Conservation (phyloP, 2,113 vertebrate species). For the Callospermophilus lateralis region DNA sequence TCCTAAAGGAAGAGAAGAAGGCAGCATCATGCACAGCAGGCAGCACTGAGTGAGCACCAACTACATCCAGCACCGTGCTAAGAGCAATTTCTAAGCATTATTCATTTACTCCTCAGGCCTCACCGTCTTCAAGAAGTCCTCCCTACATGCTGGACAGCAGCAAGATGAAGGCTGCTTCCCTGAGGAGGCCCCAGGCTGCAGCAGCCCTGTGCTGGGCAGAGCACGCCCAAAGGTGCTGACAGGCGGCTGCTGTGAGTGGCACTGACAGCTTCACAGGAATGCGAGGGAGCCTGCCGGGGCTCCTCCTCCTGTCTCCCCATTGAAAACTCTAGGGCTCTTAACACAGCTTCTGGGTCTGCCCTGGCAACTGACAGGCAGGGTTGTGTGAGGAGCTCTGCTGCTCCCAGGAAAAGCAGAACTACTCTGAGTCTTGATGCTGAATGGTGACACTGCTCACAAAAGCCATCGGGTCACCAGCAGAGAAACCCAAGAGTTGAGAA, state of each 20-base stretch:
- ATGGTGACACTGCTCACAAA: not conserved
- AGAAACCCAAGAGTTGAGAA: not conserved
- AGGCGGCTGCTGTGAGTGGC: rapidly evolving
- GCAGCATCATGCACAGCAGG: not conserved
- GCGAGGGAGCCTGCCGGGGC: not conserved
- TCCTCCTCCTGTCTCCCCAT: not conserved
- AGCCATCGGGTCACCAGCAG: not conserved
- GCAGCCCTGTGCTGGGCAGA: not conserved
- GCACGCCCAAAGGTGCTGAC: rapidly evolving
- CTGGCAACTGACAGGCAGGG: rapidly evolving
- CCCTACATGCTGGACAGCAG: not conserved
- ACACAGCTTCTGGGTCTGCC: not conserved
- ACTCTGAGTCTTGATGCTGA: not conserved
- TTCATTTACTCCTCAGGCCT: rapidly evolving
- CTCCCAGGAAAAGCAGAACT: no score
- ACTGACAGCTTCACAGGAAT: no score
- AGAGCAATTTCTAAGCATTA: not conserved
- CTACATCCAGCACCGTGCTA: rapidly evolving
- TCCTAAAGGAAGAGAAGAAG: not conserved
- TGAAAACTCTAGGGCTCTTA: not conserved
- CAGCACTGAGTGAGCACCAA: rapidly evolving
- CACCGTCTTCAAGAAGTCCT: not conserved
- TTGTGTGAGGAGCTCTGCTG: not conserved
- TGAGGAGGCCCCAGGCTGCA: not conserved
- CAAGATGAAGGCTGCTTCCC: not conserved